Conservation (phyloP, 2,797 vertebrate genomes). For the Onychomys leucogaster region DNA sequence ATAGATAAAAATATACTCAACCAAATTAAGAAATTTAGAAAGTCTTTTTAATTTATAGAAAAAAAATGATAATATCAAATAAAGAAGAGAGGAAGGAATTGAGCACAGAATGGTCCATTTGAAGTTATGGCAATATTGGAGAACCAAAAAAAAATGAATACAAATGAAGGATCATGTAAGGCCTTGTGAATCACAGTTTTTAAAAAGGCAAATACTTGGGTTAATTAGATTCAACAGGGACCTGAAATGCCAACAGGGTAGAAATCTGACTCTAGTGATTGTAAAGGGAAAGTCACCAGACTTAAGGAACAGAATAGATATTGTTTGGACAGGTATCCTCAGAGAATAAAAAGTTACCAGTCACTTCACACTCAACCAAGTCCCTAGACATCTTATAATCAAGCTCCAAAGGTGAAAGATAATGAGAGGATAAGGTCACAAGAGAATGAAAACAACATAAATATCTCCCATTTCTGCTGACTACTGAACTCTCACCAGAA, state of each 20-base stretch:
- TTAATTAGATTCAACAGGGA: not conserved
- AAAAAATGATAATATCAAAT: not conserved
- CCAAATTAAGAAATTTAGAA: not conserved
- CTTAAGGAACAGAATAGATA: not conserved
- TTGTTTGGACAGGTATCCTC: not conserved
- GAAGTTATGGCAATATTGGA: too few species aligned
- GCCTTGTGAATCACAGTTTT: not conserved
- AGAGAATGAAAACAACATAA: not conserved
- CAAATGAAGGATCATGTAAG: not conserved
- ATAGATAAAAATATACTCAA: not conserved
- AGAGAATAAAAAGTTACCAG: not conserved
- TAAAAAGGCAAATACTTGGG: not conserved
- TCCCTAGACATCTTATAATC: constrained; percentile 3
- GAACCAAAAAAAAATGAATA: not conserved
- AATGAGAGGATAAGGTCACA: not conserved
- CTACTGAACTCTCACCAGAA: not conserved
- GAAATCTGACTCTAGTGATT: not conserved
- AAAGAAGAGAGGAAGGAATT: not conserved
- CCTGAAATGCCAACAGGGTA: not conserved
- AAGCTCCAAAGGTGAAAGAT: not conserved
- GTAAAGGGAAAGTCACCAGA: not conserved
- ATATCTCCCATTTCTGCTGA: not conserved
- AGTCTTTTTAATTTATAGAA: not conserved
- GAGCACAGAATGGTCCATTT: not conserved
- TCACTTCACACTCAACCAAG: not conserved